Conservation (phyloP, 2,888 invertebrate genomes). For the Pantelozetes paolii region DNA sequence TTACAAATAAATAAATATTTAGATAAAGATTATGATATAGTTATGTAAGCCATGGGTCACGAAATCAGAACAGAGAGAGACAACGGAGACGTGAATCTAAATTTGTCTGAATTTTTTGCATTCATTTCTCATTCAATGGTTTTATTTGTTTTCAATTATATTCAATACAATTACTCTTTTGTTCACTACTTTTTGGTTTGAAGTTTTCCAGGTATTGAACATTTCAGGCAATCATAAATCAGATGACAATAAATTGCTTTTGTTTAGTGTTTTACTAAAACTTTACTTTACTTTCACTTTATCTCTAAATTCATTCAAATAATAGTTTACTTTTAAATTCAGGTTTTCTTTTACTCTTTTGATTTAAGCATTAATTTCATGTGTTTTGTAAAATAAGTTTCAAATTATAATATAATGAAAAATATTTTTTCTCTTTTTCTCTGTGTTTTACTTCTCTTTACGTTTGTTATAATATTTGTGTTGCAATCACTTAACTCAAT, state of each 20-base stretch:
- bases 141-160: too few relatives aligned
- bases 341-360: neutral
- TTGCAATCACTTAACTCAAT: conserved; percentile 15
- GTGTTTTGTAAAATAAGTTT: conserved; percentile 3
- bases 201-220: neutral
- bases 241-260: neutral
- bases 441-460: conserved; percentile 9
- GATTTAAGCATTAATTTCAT: conserved; percentile 8
- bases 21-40: conserved; percentile 20
- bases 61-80: conserved; percentile 36
- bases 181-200: neutral
- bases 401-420: conserved; percentile 16
- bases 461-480: conserved; percentile 6
- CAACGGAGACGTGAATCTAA: conserved; percentile 36
- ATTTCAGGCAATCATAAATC: too few relatives aligned
- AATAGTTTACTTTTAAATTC: neutral
- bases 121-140: too few relatives aligned
- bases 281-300: neutral
- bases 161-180: too few relatives aligned
- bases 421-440: neutral
- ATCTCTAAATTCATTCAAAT: neutral
- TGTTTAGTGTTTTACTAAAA: neutral
- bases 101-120: too few relatives aligned
- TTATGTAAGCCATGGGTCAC: conserved; percentile 29
- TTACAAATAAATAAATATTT: conserved; percentile 35